Evolutionary conservation across 2,888 invertebrate genomes (phyloP).

Genomic region (Orthosia gothica): DNA sequence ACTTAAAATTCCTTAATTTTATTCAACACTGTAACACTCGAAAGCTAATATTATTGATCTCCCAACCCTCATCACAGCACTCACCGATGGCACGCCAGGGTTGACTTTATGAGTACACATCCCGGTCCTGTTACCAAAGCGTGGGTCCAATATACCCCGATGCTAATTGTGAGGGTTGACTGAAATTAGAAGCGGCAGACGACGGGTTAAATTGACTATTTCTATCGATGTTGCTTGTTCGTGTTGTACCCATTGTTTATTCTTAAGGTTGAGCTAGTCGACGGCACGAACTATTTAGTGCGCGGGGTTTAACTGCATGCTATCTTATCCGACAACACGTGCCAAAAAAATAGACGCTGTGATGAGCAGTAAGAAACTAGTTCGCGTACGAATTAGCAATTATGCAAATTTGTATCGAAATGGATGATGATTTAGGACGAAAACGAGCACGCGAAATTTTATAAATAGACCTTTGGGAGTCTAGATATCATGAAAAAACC

Average conservation of each 20-base stretch:
- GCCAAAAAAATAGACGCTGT: too few relatives aligned
- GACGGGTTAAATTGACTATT: slow-evolving; percentile 60
- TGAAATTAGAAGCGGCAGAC: slow-evolving; percentile 73
- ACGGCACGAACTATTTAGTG: too few relatives aligned
- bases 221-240: slow-evolving; percentile 55
- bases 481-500: too few relatives aligned
- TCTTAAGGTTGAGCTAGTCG: too few relatives aligned
- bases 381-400: too few relatives aligned
- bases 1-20: slow-evolving; percentile 35
- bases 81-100: slow-evolving; percentile 51
- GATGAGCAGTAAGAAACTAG: too few relatives aligned
- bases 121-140: slow-evolving; percentile 71
- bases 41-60: slow-evolving; percentile 59
- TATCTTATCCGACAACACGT: too few relatives aligned
- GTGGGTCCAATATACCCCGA: slow-evolving; percentile 68
- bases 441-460: too few relatives aligned
- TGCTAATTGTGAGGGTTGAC: slow-evolving; percentile 75
- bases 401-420: too few relatives aligned
- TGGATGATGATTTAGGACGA: too few relatives aligned
- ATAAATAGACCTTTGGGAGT: too few relatives aligned
- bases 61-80: slow-evolving; percentile 57
- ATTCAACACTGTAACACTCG: slow-evolving; percentile 10
- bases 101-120: slow-evolving; percentile 60
- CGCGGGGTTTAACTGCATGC: too few relatives aligned
- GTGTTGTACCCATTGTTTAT: slow-evolving; percentile 33